Evolutionary conservation across 2,113 vertebrate genomes (phyloP), one percentile per base, ranked within the genome.

Genomic region (Hepsetus odoe): DNA sequence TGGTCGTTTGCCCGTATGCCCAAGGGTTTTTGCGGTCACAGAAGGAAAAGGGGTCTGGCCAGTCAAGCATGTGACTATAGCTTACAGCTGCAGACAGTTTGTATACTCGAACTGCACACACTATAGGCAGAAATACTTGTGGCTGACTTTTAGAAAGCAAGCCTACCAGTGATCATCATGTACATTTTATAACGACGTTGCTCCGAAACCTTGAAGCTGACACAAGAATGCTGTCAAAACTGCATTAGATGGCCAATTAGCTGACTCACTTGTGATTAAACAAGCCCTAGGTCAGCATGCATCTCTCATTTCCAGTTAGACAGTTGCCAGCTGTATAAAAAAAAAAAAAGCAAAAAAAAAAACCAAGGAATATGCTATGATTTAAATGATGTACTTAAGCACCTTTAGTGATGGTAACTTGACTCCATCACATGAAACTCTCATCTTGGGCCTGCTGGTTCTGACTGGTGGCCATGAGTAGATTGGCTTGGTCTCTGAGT

Each of bases 381-480:
- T 46, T 84, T 82, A 81, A 80, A 83, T 78, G 81, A 72, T 84
- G 78, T 82, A 82, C 77, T 82, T 84, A 79, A 83, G 71, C 81
- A 86, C 74, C 58, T 59, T 16, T 69, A 77, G 32, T 86, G 82
- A 84, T 84, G 86, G 82, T 72, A 87, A 86, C 87, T 79, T 79
- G 83, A 88, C 55, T 81, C 74, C 62, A 49, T 18, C 46, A 20
- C 11, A 2, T 76, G 75, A 71, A 85, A 76, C 40, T 66, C 65
- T 76, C 11, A 12, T 59, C 80, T 84, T 73, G 67, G 83, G 79
- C 79, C 69, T 51, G 18, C 85, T 81, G 67, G 62, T 67, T 83
- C 18, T 75, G 76, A 67, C 51, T 55, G n/a, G 24, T 2, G 51
- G 51, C 51, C 10, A 8, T 81, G 33, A 87, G 83, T 77, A 73